Base-by-base conservation (phyloP, 1,140 invertebrate species). In the Drosophila jambulina region DNA sequence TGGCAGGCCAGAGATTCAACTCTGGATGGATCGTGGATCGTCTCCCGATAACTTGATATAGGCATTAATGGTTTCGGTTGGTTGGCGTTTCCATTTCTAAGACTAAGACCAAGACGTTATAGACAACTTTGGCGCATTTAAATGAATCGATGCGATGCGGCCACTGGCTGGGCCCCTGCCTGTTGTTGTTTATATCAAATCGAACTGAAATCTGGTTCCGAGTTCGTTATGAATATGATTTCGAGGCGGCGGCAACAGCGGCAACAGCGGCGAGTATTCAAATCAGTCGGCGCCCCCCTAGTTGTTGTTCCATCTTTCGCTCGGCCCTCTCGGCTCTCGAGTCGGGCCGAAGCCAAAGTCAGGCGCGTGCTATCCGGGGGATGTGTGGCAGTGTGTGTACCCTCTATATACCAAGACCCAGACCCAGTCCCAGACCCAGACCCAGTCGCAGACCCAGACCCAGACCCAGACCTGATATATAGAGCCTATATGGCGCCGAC, bases 171-270 rank as follows among this genome's bases (percentile, higher is more conserved):
- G 21, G n/a, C n/a, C n/a, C n/a, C n/a, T 51, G 25, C 36, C 74
- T 82, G 75, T 84, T 75, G 76, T 84, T 83, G 80, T 85, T 84
- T 81, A 81, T 81, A 78, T 75, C 51, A 65, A 86, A 78, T 70
- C 59, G 59, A 63, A 70, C 65, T 69, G 43, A 80, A 74, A 86
- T 86, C 82, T 86, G 78, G 82, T 84, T 81, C 56, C 76, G 78
- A 60, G 75, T 43, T 49, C 49, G 34, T 53, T 74, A 79, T 79
- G 67, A 79, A 79, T 79, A 78, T 78, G 43, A 70, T 78, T 57
- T 67, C 60, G 53, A 51, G 15, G 40, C 71, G 64, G 29, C 29
- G 29, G 29, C 29, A 10, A 10, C 29, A 9, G 29, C 29, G 29
- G 29, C 29, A 9, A 9, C 32, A 34, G 0, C 34, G 34, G 51